These are phyloP conservation scores for Diglossa cyanea DNA, from an alignment of 2,797 vertebrate genomes.

Conservation along the genomic window DNA sequence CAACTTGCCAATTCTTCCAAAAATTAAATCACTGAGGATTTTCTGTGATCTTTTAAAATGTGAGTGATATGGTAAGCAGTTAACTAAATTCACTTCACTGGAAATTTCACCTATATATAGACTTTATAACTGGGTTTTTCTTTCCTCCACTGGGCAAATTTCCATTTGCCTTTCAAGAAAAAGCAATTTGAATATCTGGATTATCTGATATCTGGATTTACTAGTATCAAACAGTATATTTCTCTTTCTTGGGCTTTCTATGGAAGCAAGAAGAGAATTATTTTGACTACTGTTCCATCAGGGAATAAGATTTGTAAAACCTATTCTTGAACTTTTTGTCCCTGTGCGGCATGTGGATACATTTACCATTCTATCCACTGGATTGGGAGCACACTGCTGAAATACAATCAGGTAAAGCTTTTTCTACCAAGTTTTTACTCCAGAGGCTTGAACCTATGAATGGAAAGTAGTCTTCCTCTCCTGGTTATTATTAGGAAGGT, in stretches of 20 bases:
- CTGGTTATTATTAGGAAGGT: neutral
- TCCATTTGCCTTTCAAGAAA: neutral
- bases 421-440: neutral
- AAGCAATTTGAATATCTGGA: neutral
- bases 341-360: neutral
- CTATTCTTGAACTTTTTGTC: neutral
- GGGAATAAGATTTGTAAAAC: neutral
- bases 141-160: neutral
- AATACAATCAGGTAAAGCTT: neutral
- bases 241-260: neutral
- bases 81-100: neutral
- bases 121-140: neutral
- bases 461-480: neutral
- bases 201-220: neutral
- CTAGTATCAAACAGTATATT: neutral
- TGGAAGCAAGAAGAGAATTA: neutral
- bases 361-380: neutral
- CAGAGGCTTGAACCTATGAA: neutral
- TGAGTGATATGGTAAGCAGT: neutral
- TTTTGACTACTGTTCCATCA: neutral
- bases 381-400: neutral
- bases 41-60: neutral
- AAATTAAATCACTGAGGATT: neutral
- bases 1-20: neutral
- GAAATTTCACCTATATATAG: neutral